phyloP scores from a whole-genome alignment of 2,888 invertebrate species.

The Maniola hyperantus region DNA sequence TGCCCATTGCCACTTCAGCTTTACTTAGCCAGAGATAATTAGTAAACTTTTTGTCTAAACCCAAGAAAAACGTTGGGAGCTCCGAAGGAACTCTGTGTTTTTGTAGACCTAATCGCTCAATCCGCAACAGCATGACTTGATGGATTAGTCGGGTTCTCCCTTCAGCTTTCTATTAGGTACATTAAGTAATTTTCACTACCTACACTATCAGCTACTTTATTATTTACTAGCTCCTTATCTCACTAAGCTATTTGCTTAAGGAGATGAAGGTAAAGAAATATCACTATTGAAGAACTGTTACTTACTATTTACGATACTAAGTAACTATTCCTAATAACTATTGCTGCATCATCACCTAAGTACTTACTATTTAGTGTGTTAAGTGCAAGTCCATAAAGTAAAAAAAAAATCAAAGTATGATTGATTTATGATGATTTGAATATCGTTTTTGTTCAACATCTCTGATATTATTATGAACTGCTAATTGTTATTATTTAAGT shows the following conservation, averaged over 20 bases:
- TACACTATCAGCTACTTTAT: slow-evolving; percentile 7
- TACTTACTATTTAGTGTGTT: too few relatives aligned
- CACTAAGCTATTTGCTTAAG: background rate
- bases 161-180: slow-evolving; percentile 21
- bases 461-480: too few relatives aligned
- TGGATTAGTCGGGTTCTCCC: slow-evolving; percentile 21
- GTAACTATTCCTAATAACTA: too few relatives aligned
- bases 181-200: slow-evolving; percentile 20
- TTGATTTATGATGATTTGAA: too few relatives aligned
- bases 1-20: too few relatives aligned
- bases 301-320: too few relatives aligned
- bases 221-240: slow-evolving; percentile 7
- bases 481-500: too few relatives aligned
- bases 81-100: slow-evolving; percentile 16
- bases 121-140: slow-evolving; percentile 22
- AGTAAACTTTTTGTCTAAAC: slow-evolving; percentile 19
- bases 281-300: too few relatives aligned
- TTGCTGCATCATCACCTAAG: too few relatives aligned
- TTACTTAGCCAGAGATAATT: slow-evolving; percentile 16
- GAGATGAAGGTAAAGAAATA: background rate
- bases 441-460: too few relatives aligned
- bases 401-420: too few relatives aligned
- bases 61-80: slow-evolving; percentile 3
- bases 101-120: slow-evolving; percentile 26
- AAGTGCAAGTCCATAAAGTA: too few relatives aligned